Base-by-base conservation (phyloP, 1,140 invertebrate genomes). In the Aradophagus sp. region DNA sequence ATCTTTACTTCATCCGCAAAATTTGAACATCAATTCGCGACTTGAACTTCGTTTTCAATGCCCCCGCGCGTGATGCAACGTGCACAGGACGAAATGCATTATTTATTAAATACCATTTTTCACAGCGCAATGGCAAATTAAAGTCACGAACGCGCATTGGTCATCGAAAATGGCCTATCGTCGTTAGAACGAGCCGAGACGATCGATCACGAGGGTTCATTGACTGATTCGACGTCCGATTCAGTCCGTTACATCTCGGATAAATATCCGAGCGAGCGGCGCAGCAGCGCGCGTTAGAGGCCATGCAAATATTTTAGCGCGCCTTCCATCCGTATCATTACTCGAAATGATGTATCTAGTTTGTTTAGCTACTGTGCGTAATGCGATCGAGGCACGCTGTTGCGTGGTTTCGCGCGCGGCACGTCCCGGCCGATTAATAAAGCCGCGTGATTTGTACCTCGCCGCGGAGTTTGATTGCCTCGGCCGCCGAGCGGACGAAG, bases 371-470 rank as follows among this genome's bases (percentile, higher is more conserved):
- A 65, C 50, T 29, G 61, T 65, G 27, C 31, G 39, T 32, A 42
- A 53, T 39, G 42, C 16, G 23, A 47, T 53, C 53, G 44, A 29
- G 3, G 13, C 13, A 13, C 16, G 56, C 10, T n/a, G 27, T 42
- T 26, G 7, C 17, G 31, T n/a, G n/a, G n/a, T n/a, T n/a, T n/a
- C 5, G 7, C 29, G 36, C 35, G 41, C 42, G 34, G 44, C 27
- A 61, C 41, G 50, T 44, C 42, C 14, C 17, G 34, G 15, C 14
- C 34, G 41, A 65, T 65, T 65, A 55, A 65, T 65, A 55, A 65
- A 38, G 42, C 42, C 35, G 42, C 55, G 41, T 66, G 42, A 66
- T 44, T 65, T 55, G 61, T 66, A 56, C 48, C 27, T 47, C 39
- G 59, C 48, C 41, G 56, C 56, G 55, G 56, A 48, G 23, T 50